A percentile compares a stretch with the other conserved stretches of the same genome.
These are phyloP conservation scores for Prunella strophiata DNA, from an alignment of 2,797 vertebrate species.

Conservation along the genomic window DNA sequence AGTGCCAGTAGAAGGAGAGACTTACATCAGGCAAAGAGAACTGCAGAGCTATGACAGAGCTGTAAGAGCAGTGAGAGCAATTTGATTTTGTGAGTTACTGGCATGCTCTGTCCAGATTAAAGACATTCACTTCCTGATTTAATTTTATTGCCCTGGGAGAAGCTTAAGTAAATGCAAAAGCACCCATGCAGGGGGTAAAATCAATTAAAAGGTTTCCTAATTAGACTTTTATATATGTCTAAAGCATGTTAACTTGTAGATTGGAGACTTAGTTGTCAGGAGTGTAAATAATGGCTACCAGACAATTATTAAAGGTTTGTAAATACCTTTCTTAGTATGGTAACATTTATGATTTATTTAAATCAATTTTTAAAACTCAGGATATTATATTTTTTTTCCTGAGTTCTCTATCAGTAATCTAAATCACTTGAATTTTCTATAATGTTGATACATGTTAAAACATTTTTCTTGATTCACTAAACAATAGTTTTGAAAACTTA, in stretches of 20 bases:
- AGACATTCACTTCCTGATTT: not conserved
- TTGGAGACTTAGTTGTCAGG: not conserved
- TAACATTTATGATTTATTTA: not conserved
- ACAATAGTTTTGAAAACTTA: not conserved
- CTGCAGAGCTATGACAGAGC: fast-evolving
- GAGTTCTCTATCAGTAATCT: not conserved
- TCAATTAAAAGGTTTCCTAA: not conserved
- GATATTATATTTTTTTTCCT: not conserved
- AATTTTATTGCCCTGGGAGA: not conserved
- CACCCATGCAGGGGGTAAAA: not conserved
- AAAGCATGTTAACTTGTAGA: not conserved
- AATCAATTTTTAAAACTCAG: not conserved
- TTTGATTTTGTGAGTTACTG: not conserved
- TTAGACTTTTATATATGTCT: not conserved
- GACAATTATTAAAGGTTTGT: not conserved
- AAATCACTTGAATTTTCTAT: not conserved
- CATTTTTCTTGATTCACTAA: not conserved
- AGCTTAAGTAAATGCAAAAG: not conserved
- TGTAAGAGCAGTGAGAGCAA: not conserved
- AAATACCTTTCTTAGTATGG: not conserved
- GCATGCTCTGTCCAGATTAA: not conserved
- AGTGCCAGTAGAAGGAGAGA: not conserved
- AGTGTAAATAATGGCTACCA: not conserved
- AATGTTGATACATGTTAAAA: not conserved
- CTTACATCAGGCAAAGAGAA: not conserved